Evolutionary conservation across 2,888 invertebrate species (phyloP), one percentile per base, ranked within the genome.

Genomic region (Xestia c-nigrum): DNA sequence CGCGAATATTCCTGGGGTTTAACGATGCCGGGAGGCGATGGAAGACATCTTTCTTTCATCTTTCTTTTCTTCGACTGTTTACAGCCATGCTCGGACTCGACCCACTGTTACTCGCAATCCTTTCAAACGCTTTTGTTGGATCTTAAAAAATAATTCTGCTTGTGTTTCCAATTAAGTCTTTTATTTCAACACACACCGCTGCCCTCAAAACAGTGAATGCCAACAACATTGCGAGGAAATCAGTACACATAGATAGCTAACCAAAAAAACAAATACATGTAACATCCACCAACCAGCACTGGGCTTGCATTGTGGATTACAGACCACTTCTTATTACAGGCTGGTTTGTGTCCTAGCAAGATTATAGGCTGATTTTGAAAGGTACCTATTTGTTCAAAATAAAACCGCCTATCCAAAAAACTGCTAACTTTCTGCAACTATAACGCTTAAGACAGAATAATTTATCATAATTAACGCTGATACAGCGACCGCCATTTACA

Each of bases 391-490:
- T 72, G 52, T 24, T 21, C 7, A 59, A 59, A 43, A 46, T 19
- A 19, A 73, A 64, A 72, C 19, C 16, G 10, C 19, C 19, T 24
- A 57, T 55, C 55, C 47, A 64, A 71, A 67, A 71, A 55, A 12
- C 65, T n/a, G 46, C 21, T 47, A 63, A 70, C 38, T 74, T 75
- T 74, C 61, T 65, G 38, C 74, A 63, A 73, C 77, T 76, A 38
- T 43, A 78, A 73, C 24, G 59, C 40, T 63, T 63, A 66, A 69
- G 71, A 52, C 31, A 69, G 81, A 76, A 85, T 85, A 85, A 79
- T 78, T 87, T 80, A 87, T 88, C 81, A 85, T 83, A 87, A 83
- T 88, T 80, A 82, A 63, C 81, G 55, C 72, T 74, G 73, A 80
- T 81, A 78, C 77, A 65, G 78, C 74, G 77, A 63, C 68, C 74